Evolutionary conservation across 2,888 invertebrate genomes (phyloP), one percentile per base, ranked within the genome.

Genomic region (Plebejus anna): DNA sequence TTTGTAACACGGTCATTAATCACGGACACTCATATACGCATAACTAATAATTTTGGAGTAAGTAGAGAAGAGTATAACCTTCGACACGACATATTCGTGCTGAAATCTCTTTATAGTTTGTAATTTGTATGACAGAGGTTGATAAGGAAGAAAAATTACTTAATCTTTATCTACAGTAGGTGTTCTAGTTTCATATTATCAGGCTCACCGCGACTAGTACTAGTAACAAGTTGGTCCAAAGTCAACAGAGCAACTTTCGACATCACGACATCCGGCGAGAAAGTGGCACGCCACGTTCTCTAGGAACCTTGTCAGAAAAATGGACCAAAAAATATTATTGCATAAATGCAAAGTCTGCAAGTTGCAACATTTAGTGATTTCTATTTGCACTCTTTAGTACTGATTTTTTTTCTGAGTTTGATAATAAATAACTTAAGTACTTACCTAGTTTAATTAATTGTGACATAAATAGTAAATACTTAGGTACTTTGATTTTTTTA

Each of bases 191-290:
- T 32, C 11, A 36, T 66, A 16, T 66, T 13, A 66, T 66, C 32
- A 66, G 61, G 28, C 61, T 61, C 28, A 22, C 22, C 28, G 66
- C 72, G 72, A n/a, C 16, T 42, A 71, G 42, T 4, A n/a, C 16
- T 42, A 71, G 42, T 4, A 22, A 42, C 42, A 47, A 72, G 72
- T 22, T 47, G 42, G 47, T 22, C n/a, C 47, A 22, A 22, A 72
- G 72, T 42, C 72, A 72, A 72, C 55, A 73, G 75, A 75, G 75
- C 76, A 75, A 81, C 82, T 84, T 83, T 84, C 84, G 80, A 82
- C 81, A 83, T 81, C 81, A 82, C 82, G 79, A 82, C 82, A 83
- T 84, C 82, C 83, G 82, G 76, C 79, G 78, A 55, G 84, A 87
- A 87, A 87, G 87, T 86, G 78, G 86, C 80, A 75, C 84, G 77